Base-by-base conservation (phyloP, 2,797 vertebrate species). In the Poecilia gillii region DNA sequence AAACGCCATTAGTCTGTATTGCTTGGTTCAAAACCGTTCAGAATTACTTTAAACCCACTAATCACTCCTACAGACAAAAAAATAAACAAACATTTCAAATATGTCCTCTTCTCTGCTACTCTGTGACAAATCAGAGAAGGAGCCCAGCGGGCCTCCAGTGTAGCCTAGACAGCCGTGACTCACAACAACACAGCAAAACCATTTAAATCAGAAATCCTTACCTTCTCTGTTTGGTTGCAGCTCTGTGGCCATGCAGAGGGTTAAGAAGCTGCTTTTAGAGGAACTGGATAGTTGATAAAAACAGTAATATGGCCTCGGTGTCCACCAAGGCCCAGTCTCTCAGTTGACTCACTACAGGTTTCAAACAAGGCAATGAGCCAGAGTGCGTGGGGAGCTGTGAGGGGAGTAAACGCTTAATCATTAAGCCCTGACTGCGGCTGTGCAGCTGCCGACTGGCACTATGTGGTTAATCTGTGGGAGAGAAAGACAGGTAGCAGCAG, bases 391-490 rank as follows among this genome's bases (percentile, higher is more conserved):
- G 81, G 80, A 83, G 82, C 47, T 75, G 82, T 81, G 88, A 85
- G 80, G 83, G 79, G 85, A 85, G 89, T 82, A 70, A 82, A 74
- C 86, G 92, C 80, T 94, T 94, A 95, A 94, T 92, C 82, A 96
- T 96, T 95, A 95, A 95, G 90, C 94, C 88, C 77, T 88, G 77
- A 74, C 81, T 70, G 62, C 84, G 80, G 72, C 78, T 75, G 80
- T 74, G 78, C 82, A 75, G 81, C 59, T 83, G 86, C 88, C 81
- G 81, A 84, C 88, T 87, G 84, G 81, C 77, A 91, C 86, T 33
- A 25, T 12, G 43, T 79, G 39, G 82, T 79, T 93, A 91, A 93
- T 92, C 90, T 87, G 75, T 84, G 71, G 39, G 81, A 55, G 77
- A 79, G 79, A 66, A 53, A 14, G 77, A 45, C 74, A 77, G 74